Evolutionary conservation across 1,140 invertebrate genomes (phyloP), one percentile per base, ranked within the genome.

Genomic region (Halesus radiatus): DNA sequence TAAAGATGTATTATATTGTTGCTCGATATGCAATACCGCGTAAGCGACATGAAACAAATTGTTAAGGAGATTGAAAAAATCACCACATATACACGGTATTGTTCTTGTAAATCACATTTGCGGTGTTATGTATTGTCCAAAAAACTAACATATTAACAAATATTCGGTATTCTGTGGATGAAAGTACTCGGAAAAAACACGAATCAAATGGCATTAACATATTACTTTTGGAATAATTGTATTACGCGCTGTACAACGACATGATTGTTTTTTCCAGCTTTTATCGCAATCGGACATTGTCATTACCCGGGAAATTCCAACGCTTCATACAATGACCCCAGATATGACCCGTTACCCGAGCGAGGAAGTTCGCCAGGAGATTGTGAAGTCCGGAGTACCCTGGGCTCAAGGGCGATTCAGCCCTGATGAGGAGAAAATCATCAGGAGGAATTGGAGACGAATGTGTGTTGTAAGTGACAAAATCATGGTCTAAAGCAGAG

Each of bases 361-460:
- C 13, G 20, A 50, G 13, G 52, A 64, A 60, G 76, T 80, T 6
- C 50, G 53, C n/a, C 20, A 79, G 23, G n/a, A 80, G 32, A 80
- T 83, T 60, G 16, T 10, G 13, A 45, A 78, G n/a, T 32, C 2
- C 5, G 26, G 58, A 3, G 13, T 80, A 20, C 76, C 81, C 10
- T 56, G 56, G 45, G 75, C 70, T 66, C 62, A 16, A n/a, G 79
- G 79, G 6, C 53, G 37, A 29, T 83, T 83, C 72, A 68, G 18
- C 16, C 26, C 60, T 1, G 76, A 78, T 15, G 81, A 83, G 79
- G 81, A 83, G 22, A 70, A 78, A 62, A 80, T 78, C 20, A 72
- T 83, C 29, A 15, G 3, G 10, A 64, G 73, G 73, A 29, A 29
- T 72, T 83, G 81, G 81, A 76, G 62, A 60, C 37, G 62, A 50